Evolutionary conservation across 2,888 invertebrate species (phyloP).

Genomic region (Balanococcus diminutus): DNA sequence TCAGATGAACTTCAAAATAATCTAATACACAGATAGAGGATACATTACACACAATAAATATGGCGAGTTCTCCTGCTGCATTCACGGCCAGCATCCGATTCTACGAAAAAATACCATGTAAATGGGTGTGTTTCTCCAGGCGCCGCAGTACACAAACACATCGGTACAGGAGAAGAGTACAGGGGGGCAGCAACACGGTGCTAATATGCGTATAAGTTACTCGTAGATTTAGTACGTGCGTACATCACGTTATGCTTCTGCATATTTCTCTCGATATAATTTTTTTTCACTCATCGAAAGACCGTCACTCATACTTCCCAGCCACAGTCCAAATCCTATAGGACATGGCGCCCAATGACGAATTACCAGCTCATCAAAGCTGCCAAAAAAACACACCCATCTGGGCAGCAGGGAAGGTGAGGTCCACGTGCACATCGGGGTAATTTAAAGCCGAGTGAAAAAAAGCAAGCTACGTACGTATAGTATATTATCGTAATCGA

Average conservation of each 20-base stretch:
- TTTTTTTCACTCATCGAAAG: not conserved
- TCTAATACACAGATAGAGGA: not conserved
- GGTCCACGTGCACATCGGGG: too few relatives aligned
- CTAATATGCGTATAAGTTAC: not conserved
- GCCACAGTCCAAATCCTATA: not conserved
- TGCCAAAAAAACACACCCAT: not conserved
- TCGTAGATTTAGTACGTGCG: not conserved
- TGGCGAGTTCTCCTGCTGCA: not conserved
- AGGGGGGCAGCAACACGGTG: not conserved
- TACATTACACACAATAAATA: too few relatives aligned
- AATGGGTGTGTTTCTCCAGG: not conserved
- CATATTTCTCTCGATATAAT: not conserved
- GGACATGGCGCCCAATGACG: not conserved
- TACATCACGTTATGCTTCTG: not conserved
- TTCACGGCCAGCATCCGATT: too few relatives aligned
- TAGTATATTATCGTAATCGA: too few relatives aligned
- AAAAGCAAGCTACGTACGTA: too few relatives aligned
- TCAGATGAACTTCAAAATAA: too few relatives aligned
- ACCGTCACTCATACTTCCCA: not conserved
- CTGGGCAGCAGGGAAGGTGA: too few relatives aligned
- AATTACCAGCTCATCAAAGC: not conserved
- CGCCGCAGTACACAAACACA: not conserved
- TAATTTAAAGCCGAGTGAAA: too few relatives aligned
- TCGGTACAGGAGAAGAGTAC: not conserved
- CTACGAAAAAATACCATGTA: not conserved